Conservation (phyloP, 2,888 invertebrate genomes). For the Torymus aiolomorphi region DNA sequence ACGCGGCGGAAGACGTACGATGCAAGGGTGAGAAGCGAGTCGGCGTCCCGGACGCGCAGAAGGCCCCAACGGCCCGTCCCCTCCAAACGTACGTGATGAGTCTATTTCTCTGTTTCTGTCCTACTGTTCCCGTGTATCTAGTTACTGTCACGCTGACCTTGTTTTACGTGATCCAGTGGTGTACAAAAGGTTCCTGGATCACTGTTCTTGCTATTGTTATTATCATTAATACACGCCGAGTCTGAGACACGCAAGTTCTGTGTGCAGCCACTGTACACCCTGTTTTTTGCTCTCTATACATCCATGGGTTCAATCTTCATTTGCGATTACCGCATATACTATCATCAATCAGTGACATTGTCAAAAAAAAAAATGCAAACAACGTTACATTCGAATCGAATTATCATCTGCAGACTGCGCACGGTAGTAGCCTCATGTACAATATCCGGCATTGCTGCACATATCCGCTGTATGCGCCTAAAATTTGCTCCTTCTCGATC, state of each 20-base stretch:
- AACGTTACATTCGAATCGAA: conserved; percentile 29
- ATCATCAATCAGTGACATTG: no score
- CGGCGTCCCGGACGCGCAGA: conserved; percentile 40
- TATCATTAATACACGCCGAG: neutral
- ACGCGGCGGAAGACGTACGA: conserved; percentile 51
- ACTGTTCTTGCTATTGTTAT: no score
- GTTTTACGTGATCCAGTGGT: no score
- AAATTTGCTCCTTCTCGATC: no score
- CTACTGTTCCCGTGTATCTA: no score
- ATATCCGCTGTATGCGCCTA: neutral
- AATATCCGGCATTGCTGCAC: conserved; percentile 13
- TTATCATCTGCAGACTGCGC: neutral
- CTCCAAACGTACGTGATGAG: conserved; percentile 50
- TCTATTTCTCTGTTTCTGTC: no score
- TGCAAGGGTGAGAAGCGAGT: conserved; percentile 47
- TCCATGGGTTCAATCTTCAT: no score
- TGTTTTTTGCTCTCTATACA: conserved; percentile 16
- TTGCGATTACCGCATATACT: no score
- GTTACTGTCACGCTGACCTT: no score
- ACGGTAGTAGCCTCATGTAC: neutral
- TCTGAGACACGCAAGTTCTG: conserved; percentile 2
- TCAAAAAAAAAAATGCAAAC: neutral
- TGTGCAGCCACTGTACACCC: conserved; percentile 16
- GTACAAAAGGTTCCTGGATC: no score
- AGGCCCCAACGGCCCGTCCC: conserved; percentile 23